Conservation (phyloP, 2,888 invertebrate species). For the Thumatha senex region DNA sequence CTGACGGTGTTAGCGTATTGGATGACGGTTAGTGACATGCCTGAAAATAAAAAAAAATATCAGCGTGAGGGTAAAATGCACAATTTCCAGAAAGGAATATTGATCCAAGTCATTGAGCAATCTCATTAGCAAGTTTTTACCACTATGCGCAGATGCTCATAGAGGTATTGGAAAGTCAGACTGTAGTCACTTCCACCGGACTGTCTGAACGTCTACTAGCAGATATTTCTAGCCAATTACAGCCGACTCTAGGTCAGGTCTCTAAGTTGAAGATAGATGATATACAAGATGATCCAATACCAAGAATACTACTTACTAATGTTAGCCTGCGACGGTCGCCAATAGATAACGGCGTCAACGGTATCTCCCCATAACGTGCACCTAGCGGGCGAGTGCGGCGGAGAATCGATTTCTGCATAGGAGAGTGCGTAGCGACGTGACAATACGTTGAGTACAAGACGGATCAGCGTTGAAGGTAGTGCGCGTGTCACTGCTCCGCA, state of each 20-base stretch:
- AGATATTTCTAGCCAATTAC: too few species aligned
- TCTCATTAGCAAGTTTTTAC: too few species aligned
- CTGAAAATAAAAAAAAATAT: conserved; percentile 62
- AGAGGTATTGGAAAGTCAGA: too few species aligned
- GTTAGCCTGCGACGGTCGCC: conserved; percentile 90
- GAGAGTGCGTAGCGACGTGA: conserved; percentile 87
- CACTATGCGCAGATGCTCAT: too few species aligned
- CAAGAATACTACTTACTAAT: conserved; percentile 82
- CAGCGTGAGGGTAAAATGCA: neutral
- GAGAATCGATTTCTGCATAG: conserved; percentile 83
- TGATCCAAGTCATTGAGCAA: too few species aligned
- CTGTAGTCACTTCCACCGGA: too few species aligned
- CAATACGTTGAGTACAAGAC: conserved; percentile 84
- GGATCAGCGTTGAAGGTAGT: conserved; percentile 82
- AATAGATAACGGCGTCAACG: conserved; percentile 85
- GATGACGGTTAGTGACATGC: conserved; percentile 88
- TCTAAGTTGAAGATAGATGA: too few species aligned
- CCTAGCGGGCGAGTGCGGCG: conserved; percentile 61
- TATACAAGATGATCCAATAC: too few species aligned
- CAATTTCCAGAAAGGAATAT: neutral
- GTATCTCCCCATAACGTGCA: conserved; percentile 86
- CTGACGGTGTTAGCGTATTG: conserved; percentile 86
- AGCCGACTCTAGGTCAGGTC: too few species aligned
- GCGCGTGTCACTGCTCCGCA: conserved; percentile 85
- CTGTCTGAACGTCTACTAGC: too few species aligned